Percentiles rank a stretch among this genome's conserved stretches.
Evolutionary conservation across 1,140 invertebrate species (phyloP).

Genomic region (Drosophila azteca): DNA sequence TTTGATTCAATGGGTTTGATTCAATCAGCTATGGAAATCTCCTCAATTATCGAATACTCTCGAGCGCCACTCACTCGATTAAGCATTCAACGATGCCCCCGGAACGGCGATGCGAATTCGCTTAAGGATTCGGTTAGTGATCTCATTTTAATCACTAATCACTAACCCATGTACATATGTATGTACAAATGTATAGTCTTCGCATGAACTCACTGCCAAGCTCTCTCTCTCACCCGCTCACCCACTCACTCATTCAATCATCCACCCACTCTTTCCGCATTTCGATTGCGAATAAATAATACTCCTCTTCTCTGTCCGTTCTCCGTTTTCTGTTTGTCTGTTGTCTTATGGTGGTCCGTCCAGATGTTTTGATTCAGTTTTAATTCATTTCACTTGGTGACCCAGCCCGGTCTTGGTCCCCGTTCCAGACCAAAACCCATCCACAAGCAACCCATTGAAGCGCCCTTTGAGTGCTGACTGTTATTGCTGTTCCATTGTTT

Average conservation of each 20-base stretch:
- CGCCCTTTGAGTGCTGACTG: constrained; percentile 39
- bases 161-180: too few species aligned
- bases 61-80: too few species aligned
- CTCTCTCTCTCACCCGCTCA: constrained; percentile 1
- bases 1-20: not conserved
- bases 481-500: constrained; percentile 57
- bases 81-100: too few species aligned
- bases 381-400: constrained; percentile 76
- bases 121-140: too few species aligned
- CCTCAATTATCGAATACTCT: too few species aligned
- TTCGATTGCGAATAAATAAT: constrained; percentile 45
- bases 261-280: constrained; percentile 13
- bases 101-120: too few species aligned
- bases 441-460: not conserved
- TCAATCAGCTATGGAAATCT: too few species aligned
- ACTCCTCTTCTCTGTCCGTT: not conserved
- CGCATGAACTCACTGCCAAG: not conserved
- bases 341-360: constrained; percentile 70
- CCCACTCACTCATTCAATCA: constrained; percentile 4
- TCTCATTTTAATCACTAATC: too few species aligned
- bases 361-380: constrained; percentile 82
- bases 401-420: constrained; percentile 13
- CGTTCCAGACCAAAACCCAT: constrained; percentile 1
- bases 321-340: constrained; percentile 2
- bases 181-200: not conserved